Evolutionary conservation across 2,113 vertebrate genomes (phyloP).

Genomic region (Rhea pennata): DNA sequence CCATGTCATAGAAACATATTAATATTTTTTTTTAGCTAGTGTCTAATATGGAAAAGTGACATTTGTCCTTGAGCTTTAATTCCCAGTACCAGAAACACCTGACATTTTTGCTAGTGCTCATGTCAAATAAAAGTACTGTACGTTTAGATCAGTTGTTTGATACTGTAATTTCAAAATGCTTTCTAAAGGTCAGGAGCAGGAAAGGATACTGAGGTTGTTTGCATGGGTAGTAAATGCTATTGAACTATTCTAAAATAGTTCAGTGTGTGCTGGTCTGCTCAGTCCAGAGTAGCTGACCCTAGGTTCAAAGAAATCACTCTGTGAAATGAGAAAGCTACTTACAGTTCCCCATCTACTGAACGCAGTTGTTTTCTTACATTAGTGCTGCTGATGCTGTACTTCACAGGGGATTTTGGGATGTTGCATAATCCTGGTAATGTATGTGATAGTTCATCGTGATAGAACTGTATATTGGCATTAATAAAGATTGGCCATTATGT

Average conservation of each 20-base stretch:
- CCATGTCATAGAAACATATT: not conserved
- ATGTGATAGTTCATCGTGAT: not conserved
- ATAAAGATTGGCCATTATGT: accelerated
- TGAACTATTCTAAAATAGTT: not conserved
- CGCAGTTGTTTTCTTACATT: not conserved
- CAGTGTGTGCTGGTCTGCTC: not conserved
- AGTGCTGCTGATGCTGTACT: not conserved
- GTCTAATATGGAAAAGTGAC: not conserved
- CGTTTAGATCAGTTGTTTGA: slow-evolving; percentile 18
- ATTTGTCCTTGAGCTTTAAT: slow-evolving; percentile 35
- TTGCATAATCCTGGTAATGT: not conserved
- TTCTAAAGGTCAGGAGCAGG: slow-evolving; percentile 44
- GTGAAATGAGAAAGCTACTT: not conserved
- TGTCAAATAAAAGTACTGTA: slow-evolving; percentile 15
- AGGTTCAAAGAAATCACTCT: not conserved
- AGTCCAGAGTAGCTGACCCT: not conserved
- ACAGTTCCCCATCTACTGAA: not conserved
- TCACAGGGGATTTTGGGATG: not conserved
- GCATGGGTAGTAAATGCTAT: not conserved
- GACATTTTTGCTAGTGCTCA: not conserved
- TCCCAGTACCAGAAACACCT: slow-evolving; percentile 2
- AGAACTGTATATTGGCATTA: not conserved
- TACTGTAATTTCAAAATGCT: not conserved
- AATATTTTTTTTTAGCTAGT: not conserved
- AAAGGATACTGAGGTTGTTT: not conserved